Base-by-base conservation (phyloP, 2,113 vertebrate genomes). In the Sorex araneus region DNA sequence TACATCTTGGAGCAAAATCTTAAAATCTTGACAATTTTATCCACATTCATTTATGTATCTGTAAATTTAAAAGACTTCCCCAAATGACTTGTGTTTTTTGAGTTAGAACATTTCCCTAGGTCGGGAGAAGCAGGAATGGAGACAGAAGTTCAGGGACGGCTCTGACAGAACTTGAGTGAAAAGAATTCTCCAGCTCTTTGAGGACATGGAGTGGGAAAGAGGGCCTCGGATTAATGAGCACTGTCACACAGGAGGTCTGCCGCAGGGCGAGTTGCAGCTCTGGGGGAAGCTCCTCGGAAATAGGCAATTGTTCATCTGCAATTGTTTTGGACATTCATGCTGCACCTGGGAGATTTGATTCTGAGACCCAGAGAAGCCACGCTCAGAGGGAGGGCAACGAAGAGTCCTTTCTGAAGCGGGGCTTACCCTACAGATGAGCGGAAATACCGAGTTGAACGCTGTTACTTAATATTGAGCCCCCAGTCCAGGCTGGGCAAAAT, bases 1-100 rank as follows among this genome's bases (percentile, higher is more conserved):
- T 64, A 43, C 10, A 43, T 84, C 28, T 91, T 83, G 71, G 57
- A 86, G 25, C 19, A 90, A 80, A 85, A n/a, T 57, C 30, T 66
- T 34, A 71, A 43, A 40, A 74, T 63, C 36, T 85, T 60, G 34
- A 90, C n/a, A 15, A 15, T 54, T 54, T 54, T 54, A 54, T 54
- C 18, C 19, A 60, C 3, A 23, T 60, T 60, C 47, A 60, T 60
- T 60, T 23, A 60, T 60, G 23, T 60, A 60, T 60, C 23, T 23
- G 3, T 21, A 23, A 60, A 60, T 23, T 60, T 23, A 60, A 50
- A 60, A 60, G 6, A 21, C 23, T 60, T 60, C 18, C 57, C 57
- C 18, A 21, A 60, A 16, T 5, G 57, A 60, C 57, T 16, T 8
- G 21, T 23, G 60, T n/a, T 81, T 5, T 60, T 70, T 84, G 84